Base-by-base conservation (phyloP, 1,140 invertebrate genomes). In the Plodia interpunctella region DNA sequence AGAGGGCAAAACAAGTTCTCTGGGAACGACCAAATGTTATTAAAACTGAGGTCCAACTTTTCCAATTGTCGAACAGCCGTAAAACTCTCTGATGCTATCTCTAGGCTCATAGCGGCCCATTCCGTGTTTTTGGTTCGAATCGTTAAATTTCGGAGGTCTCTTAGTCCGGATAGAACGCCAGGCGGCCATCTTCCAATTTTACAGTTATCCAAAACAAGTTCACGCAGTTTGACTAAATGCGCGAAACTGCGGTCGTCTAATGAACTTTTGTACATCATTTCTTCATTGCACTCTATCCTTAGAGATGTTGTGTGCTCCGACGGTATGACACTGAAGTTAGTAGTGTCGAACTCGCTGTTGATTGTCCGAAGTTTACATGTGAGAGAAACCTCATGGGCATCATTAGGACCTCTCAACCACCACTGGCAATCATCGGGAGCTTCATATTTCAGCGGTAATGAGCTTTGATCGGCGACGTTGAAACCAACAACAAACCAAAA, bases 11-110 rank as follows among this genome's bases (percentile, higher is more conserved):
- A 97, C 15, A 96, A 90, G 61, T 94, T 94, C 67, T 95, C 94
- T 0, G 96, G 96, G 75, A 98, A 93, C 15, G 95, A 94, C 94
- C 95, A 96, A 66, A 98, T 95, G 78, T 97, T 97, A 80, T 97
- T 97, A 68, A 92, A 94, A 72, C 95, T 96, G 28, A 98, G 86
- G 83, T 98, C 97, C 55, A 98, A 91, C 63, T 94, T 92, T 87
- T 97, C 95, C 72, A 96, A 89, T 75, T 95, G 93, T 61, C 93
- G 90, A 49, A 94, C 92, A 49, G 92, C 92, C 19, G 90, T 87
- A 80, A 96, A 97, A 60, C 93, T 94, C 57, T 94, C 94, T 8
- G 92, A 90, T 63, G 94, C 92, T 63, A 97, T 91, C 74, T 97
- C 95, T 66, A 97, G 91, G 71, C 93, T 95, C 79, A 96, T 93